Evolutionary conservation across 2,797 vertebrate species (phyloP).

Genomic region (Falco concolor): DNA sequence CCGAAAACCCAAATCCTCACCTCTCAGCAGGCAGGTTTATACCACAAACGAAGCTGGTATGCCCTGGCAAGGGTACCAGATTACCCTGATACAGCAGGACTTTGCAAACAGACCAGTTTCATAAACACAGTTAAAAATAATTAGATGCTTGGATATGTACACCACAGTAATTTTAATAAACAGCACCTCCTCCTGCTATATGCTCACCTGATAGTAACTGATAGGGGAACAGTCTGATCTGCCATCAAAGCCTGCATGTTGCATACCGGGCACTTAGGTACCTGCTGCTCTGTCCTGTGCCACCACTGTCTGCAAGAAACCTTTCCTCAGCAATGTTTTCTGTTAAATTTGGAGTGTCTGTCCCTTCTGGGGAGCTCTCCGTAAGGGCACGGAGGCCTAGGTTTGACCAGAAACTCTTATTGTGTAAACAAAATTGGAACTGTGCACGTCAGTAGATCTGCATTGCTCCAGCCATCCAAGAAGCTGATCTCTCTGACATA

Average conservation of each 20-base stretch:
- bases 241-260: accelerated
- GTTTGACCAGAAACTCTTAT: not conserved
- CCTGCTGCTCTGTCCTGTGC: not conserved
- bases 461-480: not conserved
- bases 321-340: not conserved
- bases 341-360: not conserved
- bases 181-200: not conserved
- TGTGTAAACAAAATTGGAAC: not conserved
- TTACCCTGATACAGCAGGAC: not conserved
- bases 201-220: not conserved
- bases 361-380: not conserved
- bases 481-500: not conserved
- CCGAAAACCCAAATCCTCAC: not conserved
- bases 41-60: not conserved
- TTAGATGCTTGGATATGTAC: not conserved
- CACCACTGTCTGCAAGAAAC: accelerated
- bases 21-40: not conserved
- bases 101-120: accelerated
- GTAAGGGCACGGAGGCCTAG: not conserved
- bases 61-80: not conserved
- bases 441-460: accelerated
- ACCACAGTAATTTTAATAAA: not conserved
- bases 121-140: not conserved
- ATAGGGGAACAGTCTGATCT: not conserved
- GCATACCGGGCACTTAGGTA: not conserved